Evolutionary conservation across 2,888 invertebrate genomes (phyloP), one percentile per base, ranked within the genome.

Genomic region (Frankliniella fusca): DNA sequence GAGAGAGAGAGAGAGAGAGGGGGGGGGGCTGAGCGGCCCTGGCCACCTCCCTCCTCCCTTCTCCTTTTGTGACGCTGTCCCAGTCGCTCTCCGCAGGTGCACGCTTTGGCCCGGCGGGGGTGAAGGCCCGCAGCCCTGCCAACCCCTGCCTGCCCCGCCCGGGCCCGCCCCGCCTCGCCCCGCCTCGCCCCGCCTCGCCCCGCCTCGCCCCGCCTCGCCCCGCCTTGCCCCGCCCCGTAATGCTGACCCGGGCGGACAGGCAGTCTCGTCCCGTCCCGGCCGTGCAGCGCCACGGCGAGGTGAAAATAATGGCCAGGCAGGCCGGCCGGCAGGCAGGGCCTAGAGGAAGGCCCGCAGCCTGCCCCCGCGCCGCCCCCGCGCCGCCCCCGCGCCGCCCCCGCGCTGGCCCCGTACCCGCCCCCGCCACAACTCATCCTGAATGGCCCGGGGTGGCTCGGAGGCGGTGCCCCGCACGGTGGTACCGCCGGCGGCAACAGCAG

Each of bases 351-450:
- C 23, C 23, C 70, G 9, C 65, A 5, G 54, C 61, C 70, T 70
- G 65, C 65, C 18, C n/a, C 65, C 9, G 65, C 65, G 7, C 15
- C 65, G 65, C 65, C 50, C 50, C 50, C 50, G 50, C 54, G 15
- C 38, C 61, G 18, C 20, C 61, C 61, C 61, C 61, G 11, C 20
- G 20, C 61, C 61, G n/a, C 20, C 18, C 61, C 61, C 7, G 61
- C 61, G 15, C 61, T 15, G n/a, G 18, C 61, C 61, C n/a, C 61
- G 61, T 38, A 38, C 38, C 15, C 61, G 61, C 61, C n/a, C 70
- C 70, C 70, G 70, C 70, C 70, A 70, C 70, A 70, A 70, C 23
- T 70, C 70, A 70, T 70, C 23, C 23, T 23, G 70, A 70, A 70
- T 70, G 70, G 70, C 23, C 70, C 18, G 61, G 61, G 18, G 20